Base-by-base conservation (phyloP, 1,140 invertebrate species). In the Musca domestica region DNA sequence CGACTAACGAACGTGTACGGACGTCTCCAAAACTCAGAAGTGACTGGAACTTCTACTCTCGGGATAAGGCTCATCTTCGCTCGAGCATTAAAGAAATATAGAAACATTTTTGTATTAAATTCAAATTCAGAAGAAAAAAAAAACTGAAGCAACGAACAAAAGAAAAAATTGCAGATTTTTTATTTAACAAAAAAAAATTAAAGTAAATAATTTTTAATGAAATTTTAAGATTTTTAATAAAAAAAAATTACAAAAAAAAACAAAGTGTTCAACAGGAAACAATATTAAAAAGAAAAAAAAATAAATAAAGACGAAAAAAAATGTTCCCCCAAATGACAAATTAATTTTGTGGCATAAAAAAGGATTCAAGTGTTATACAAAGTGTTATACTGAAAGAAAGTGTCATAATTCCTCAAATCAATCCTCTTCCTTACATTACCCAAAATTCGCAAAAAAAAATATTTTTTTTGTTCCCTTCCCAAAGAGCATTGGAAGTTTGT, bases 1-100 rank as follows among this genome's bases (percentile, higher is more conserved):
- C 56, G 56, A 61, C 34, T 61, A 61, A 61, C 56, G 56, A 61
- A 61, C 56, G 56, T 61, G 56, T 41, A 61, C 56, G 56, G 56
- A 61, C 56, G 56, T 34, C 27, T 61, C 19, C 34, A n/a, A 56
- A n/a, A 56, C 34, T 51, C 48, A 51, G 20, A 51, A 5, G n/a
- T 51, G 6, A 20, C 6, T 19, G 20, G 20, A 56, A 61, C 22
- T 56, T 56, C 52, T 27, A 56, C 52, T 56, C 52, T 56, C 52
- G 22, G 52, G 22, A 56, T 41, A 41, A 41, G n/a, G 6, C 23
- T 19, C 23, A 54, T 20, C n/a, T 54, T 54, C 20, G 9, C 12
- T 23, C 1, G 19, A 23, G 23, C 23, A 54, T 22, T 7, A 54
- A 23, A 54, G 51, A 2, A 23, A 54, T 23, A 58, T 27, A 58